phyloP scores from a whole-genome alignment of 1,140 invertebrate species.

The Achatina immaculata region DNA sequence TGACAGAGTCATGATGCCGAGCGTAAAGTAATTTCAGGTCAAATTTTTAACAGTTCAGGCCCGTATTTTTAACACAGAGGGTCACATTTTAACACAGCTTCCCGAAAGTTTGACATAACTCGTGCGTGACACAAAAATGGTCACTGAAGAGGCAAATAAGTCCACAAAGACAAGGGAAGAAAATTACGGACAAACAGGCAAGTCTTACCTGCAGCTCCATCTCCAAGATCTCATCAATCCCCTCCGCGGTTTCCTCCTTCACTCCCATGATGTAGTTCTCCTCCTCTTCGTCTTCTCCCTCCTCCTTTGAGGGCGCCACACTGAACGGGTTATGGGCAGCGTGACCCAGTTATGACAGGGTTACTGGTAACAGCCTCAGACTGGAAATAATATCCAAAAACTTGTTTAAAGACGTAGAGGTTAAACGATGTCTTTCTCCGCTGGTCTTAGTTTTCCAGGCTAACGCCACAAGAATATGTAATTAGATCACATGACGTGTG shows the following conservation, averaged over 20 bases:
- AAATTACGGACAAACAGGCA: too few relatives aligned
- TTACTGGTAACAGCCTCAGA: background rate
- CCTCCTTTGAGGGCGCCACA: background rate
- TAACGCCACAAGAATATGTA: background rate
- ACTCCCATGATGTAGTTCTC: background rate
- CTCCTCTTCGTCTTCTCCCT: background rate
- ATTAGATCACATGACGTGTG: background rate
- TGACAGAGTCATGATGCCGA: too few relatives aligned
- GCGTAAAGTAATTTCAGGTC: too few relatives aligned
- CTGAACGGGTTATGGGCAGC: background rate
- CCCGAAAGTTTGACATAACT: too few relatives aligned
- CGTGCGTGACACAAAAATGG: too few relatives aligned
- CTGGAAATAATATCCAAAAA: background rate
- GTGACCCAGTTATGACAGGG: background rate
- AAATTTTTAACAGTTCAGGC: too few relatives aligned
- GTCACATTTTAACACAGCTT: too few relatives aligned
- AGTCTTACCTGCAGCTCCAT: slow-evolving; percentile 16
- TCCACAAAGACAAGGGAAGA: too few relatives aligned
- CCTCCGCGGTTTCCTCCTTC: slow-evolving; percentile 6
- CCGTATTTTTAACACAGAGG: too few relatives aligned
- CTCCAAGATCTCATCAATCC: slow-evolving; percentile 1
- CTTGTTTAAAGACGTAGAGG: background rate
- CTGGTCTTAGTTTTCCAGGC: background rate
- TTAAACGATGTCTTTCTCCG: background rate
- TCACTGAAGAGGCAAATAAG: too few relatives aligned